These are phyloP conservation scores for Sebastes variabilis DNA, from an alignment of 2,797 vertebrate species.

Conservation along the genomic window DNA sequence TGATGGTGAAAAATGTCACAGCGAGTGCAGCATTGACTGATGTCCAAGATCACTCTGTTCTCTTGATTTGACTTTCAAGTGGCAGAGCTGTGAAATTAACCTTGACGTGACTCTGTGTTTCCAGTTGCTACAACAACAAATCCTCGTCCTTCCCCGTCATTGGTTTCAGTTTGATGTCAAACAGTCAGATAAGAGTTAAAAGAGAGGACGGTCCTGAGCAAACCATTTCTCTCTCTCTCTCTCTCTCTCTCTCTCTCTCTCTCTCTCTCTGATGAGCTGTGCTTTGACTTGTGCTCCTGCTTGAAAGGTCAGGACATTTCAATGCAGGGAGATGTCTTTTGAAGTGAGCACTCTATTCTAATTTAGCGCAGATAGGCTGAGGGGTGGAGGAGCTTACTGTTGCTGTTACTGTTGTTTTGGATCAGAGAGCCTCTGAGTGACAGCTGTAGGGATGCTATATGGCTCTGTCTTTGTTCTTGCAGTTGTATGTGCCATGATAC, in stretches of 20 bases:
- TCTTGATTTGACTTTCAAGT: not conserved
- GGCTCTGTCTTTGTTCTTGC: not conserved
- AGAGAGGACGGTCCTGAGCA: constrained; percentile 4
- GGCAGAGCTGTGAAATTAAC: constrained; percentile 1
- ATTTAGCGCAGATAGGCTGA: constrained; percentile 18
- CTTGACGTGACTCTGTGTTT: not conserved
- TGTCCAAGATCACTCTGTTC: not conserved
- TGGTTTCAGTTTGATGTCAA: constrained; percentile 31
- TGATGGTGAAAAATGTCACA: constrained; percentile 28
- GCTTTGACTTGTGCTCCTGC: constrained; percentile 37
- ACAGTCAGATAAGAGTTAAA: constrained; percentile 47
- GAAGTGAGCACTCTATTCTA: constrained; percentile 58
- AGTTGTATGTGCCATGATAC: not conserved
- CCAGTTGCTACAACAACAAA: not conserved
- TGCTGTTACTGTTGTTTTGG: constrained; percentile 11
- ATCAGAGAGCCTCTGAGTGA: constrained; percentile 38
- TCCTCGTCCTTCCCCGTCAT: not conserved
- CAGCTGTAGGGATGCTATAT: not conserved
- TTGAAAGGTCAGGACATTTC: constrained; percentile 58
- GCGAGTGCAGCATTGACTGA: not conserved
- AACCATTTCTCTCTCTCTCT: not conserved
- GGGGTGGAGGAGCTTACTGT: constrained; percentile 13
- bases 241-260: not conserved
- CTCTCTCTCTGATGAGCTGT: not conserved
- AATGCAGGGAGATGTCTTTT: constrained; percentile 43